Conservation (phyloP, 2,113 vertebrate genomes). For the Eptatretus burgeri region DNA sequence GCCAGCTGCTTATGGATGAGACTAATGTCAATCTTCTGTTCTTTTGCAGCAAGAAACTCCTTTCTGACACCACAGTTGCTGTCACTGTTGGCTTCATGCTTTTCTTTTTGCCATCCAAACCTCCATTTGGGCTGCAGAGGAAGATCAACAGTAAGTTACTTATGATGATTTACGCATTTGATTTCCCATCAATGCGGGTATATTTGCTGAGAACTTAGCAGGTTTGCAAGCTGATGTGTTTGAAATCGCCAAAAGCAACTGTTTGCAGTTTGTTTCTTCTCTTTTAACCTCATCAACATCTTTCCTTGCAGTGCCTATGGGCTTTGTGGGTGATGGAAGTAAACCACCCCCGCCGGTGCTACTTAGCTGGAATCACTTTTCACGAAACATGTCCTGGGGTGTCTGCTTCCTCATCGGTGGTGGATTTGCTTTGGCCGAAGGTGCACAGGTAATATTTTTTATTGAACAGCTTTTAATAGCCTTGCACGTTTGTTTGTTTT, state of each 20-base stretch:
- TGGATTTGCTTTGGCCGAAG: slow-evolving; percentile 78
- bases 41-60: slow-evolving; percentile 15
- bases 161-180: too few relatives aligned
- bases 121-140: slow-evolving; percentile 14
- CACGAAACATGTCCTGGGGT: slow-evolving; percentile 66
- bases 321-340: too few relatives aligned
- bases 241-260: slow-evolving; percentile 9
- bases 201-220: too few relatives aligned
- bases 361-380: slow-evolving; percentile 48
- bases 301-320: too few relatives aligned
- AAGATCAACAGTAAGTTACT: too few relatives aligned
- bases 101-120: slow-evolving; percentile 46
- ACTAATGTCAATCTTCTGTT: background rate
- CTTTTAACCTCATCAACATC: too few relatives aligned
- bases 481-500: too few relatives aligned
- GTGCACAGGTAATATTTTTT: slow-evolving; percentile 34
- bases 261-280: background rate
- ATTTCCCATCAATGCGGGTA: too few relatives aligned
- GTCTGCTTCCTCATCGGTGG: slow-evolving; percentile 74
- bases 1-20: too few relatives aligned
- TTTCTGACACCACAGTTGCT: slow-evolving; percentile 46
- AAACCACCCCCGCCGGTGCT: slow-evolving; percentile 17
- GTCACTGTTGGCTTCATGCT: slow-evolving; percentile 40
- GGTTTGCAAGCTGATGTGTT: background rate
- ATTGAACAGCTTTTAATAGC: too few relatives aligned